These are phyloP conservation scores for Penelope pileata DNA, from an alignment of 2,113 vertebrate species.

Conservation along the genomic window DNA sequence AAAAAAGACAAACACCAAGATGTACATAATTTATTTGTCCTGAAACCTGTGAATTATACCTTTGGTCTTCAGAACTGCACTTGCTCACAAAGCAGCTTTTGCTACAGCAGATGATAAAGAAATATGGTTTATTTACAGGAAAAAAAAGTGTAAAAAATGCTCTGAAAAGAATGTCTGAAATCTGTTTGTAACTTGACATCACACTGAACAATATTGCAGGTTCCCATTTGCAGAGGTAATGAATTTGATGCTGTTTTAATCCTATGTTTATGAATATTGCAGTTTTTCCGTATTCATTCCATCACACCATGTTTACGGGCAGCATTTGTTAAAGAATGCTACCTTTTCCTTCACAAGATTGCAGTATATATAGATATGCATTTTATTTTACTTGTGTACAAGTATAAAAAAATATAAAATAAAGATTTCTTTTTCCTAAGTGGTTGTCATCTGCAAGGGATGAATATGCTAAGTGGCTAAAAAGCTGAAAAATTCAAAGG, in stretches of 20 bases:
- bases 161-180: slow-evolving; percentile 61
- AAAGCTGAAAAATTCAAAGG: not conserved
- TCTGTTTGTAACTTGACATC: slow-evolving; percentile 63
- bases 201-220: slow-evolving; percentile 51
- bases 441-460: slow-evolving; percentile 34
- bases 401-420: slow-evolving; percentile 89
- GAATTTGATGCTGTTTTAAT: slow-evolving; percentile 81
- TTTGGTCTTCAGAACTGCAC: slow-evolving; percentile 66
- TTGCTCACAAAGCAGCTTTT: slow-evolving; percentile 57
- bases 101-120: slow-evolving; percentile 58
- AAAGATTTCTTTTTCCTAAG: slow-evolving; percentile 82
- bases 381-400: slow-evolving; percentile 99
- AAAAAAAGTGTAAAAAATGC: slow-evolving; percentile 44
- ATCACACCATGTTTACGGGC: slow-evolving; percentile 84
- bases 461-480: not conserved
- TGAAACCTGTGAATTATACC: slow-evolving; percentile 69
- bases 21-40: slow-evolving; percentile 76
- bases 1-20: slow-evolving; percentile 31
- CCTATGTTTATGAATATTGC: slow-evolving; percentile 82
- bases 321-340: slow-evolving; percentile 90
- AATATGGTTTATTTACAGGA: slow-evolving; percentile 45
- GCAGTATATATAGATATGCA: slow-evolving; percentile 95
- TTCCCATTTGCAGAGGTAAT: slow-evolving; percentile 81
- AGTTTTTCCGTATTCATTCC: slow-evolving; percentile 73
- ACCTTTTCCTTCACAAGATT: slow-evolving; percentile 82